A percentile compares a stretch with the other conserved stretches of the same genome.
Conservation (phyloP, 2,888 invertebrate species). For the Trimorus sp. region DNA sequence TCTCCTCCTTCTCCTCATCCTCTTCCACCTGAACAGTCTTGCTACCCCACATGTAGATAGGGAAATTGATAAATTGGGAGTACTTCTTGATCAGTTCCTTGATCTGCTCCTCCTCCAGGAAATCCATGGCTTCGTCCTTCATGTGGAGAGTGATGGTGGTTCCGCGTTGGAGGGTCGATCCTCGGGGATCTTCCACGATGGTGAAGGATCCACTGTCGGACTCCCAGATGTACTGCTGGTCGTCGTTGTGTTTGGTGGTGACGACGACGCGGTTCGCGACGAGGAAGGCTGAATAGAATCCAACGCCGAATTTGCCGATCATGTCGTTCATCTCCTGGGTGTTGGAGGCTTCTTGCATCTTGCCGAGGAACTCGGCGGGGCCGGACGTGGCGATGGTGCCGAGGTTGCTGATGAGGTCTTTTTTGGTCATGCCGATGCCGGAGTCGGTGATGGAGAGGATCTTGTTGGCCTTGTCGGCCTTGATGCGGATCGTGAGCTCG, state of each 20-base stretch:
- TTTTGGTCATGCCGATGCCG: conserved; percentile 98
- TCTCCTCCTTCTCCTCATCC: conserved; percentile 84
- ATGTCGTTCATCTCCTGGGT: conserved; percentile 94
- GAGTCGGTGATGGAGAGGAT: conserved; percentile 97
- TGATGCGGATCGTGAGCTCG: conserved; percentile 90
- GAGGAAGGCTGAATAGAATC: conserved; percentile 98
- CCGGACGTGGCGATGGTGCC: conserved; percentile 99
- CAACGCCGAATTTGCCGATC: conserved; percentile 99
- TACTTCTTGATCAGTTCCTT: conserved; percentile 97
- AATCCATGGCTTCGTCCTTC: conserved; percentile 99
- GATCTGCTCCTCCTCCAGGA: conserved; percentile 95
- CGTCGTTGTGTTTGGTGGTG: conserved; percentile 96
- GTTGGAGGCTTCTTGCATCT: conserved; percentile 88
- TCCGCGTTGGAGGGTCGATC: conserved; percentile 94
- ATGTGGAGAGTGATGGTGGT: conserved; percentile 93
- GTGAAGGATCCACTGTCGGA: conserved; percentile 96
- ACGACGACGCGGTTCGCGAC: conserved; percentile 98
- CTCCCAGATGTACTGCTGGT: conserved; percentile 98
- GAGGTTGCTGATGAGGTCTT: conserved; percentile 96
- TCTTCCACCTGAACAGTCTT: conserved; percentile 83
- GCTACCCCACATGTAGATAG: conserved; percentile 96
- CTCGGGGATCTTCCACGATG: conserved; percentile 96
- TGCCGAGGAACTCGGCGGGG: conserved; percentile 96
- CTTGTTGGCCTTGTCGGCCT: conserved; percentile 95
- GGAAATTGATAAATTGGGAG: conserved; percentile 99